phyloP scores from a whole-genome alignment of 1,140 invertebrate species.

The Trialeurodes vaporariorum region DNA sequence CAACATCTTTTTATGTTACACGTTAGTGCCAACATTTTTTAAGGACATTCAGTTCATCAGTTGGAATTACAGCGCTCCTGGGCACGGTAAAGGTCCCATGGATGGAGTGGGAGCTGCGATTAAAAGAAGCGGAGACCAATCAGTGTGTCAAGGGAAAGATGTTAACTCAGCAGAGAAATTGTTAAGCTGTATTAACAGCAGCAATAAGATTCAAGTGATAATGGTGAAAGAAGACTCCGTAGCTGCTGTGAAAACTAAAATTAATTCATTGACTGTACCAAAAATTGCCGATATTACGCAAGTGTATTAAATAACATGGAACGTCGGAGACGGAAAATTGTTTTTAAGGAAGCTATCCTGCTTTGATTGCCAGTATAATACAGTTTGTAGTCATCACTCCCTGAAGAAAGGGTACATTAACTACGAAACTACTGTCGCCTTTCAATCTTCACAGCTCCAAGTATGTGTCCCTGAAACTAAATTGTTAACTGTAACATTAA shows the following conservation, averaged over 20 bases:
- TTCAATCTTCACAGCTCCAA: too few relatives aligned
- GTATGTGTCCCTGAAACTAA: too few relatives aligned
- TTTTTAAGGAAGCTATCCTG: neutral
- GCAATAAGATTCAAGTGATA: neutral
- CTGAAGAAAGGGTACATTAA: too few relatives aligned
- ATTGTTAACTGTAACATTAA: too few relatives aligned
- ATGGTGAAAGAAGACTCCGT: neutral
- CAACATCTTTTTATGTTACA: neutral
- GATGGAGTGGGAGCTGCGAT: neutral
- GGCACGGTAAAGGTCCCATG: neutral
- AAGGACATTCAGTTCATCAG: neutral
- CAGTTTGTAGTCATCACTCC: too few relatives aligned
- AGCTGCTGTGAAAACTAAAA: neutral
- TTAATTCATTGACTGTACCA: neutral
- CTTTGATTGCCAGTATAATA: neutral
- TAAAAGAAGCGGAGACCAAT: neutral
- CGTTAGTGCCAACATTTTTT: neutral
- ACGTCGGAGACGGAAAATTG: neutral
- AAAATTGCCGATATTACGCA: neutral
- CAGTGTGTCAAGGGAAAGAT: neutral
- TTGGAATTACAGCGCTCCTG: neutral
- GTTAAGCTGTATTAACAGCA: neutral
- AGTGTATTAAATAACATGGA: neutral
- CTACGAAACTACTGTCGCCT: too few relatives aligned
- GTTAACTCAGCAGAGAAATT: neutral